Conservation (phyloP, 2,113 vertebrate species). For the Erinaceus europaeus region DNA sequence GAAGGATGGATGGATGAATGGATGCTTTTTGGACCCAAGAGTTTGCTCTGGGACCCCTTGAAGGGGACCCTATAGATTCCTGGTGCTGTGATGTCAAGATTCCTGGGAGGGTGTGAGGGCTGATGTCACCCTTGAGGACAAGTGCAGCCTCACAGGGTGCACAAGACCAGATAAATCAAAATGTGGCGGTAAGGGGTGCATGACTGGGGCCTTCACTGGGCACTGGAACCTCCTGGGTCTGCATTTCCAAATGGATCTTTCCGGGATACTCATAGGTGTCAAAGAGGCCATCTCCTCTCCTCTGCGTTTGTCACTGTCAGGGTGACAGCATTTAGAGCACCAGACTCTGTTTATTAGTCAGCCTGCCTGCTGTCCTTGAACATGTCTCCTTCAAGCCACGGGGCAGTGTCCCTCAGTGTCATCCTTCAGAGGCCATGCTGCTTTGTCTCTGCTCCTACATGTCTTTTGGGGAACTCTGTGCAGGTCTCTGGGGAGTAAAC, state of each 20-base stretch:
- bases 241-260: background rate
- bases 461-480: background rate
- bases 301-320: background rate
- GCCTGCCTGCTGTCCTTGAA: background rate
- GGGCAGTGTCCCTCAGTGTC: accelerated
- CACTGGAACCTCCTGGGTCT: background rate
- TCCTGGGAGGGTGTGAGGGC: background rate
- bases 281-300: background rate
- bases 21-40: no score
- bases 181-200: background rate
- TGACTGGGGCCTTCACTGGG: background rate
- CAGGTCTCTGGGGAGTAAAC: background rate
- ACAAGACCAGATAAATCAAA: background rate
- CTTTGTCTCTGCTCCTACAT: background rate
- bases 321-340: background rate
- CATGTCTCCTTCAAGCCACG: slow-evolving; percentile 10
- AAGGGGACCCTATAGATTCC: background rate
- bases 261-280: background rate
- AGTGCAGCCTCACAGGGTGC: background rate
- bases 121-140: background rate
- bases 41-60: no score
- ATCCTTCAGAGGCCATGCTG: background rate
- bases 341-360: background rate
- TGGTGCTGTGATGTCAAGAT: background rate
- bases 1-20: background rate